These are phyloP conservation scores for Drosophila robusta DNA, from an alignment of 2,888 invertebrate species.

Conservation along the genomic window DNA sequence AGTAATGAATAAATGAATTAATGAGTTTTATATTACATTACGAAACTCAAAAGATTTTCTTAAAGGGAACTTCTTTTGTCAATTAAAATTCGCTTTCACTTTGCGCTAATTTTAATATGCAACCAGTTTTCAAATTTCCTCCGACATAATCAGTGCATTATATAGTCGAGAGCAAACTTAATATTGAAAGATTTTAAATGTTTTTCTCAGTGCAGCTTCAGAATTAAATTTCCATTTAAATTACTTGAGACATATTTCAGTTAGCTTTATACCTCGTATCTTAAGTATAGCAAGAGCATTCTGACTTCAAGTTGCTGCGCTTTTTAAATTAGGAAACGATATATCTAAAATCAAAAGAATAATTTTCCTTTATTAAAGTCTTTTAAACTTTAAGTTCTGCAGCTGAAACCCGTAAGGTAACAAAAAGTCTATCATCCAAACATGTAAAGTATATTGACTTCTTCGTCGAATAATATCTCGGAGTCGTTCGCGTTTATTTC, in stretches of 20 bases:
- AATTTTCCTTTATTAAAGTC: neutral
- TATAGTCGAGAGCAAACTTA: neutral
- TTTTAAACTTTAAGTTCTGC: neutral
- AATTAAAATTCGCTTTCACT: no score
- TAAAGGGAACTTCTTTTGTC: no score
- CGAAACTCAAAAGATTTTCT: no score
- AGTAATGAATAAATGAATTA: neutral
- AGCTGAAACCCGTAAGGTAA: neutral
- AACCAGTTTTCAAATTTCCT: no score
- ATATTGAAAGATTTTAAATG: neutral
- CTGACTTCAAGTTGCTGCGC: neutral
- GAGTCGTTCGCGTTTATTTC: conserved; percentile 4
- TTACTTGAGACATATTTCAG: conserved; percentile 33
- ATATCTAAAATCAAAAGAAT: neutral
- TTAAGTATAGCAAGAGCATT: neutral
- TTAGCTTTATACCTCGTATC: conserved; percentile 12
- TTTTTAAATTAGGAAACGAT: neutral
- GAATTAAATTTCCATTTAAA: conserved; percentile 40
- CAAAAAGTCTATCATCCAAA: neutral
- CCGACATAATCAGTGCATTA: no score
- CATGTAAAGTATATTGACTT: no score
- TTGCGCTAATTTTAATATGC: no score
- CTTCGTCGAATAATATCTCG: neutral
- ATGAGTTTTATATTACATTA: neutral
- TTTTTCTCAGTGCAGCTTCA: conserved; percentile 20